Base-by-base conservation (phyloP, 2,888 invertebrate genomes). In the Orgyia antiqua region DNA sequence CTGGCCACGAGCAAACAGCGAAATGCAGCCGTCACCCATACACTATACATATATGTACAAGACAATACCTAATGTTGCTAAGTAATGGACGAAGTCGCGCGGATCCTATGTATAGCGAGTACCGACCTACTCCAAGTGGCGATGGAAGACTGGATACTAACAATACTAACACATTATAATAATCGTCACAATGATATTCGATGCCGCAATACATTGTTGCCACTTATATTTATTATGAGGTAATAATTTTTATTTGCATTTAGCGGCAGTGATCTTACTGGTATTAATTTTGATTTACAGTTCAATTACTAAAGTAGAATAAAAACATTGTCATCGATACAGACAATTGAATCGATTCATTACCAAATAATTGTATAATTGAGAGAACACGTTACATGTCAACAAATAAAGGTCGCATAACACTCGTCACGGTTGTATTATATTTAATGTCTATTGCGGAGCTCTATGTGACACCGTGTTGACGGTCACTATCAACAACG, bases 141-240 rank as follows among this genome's bases (percentile, higher is more conserved):
- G 67, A 60, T 74, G 78, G 77, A 77, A 78, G 77, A 78, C 77
- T 69, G 68, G 60, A 59, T 68, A n/a, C n/a, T 59, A 57, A 54
- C 51, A 52, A n/a, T 51, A 48, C 47, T 32, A 47, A 39, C 39
- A n/a, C n/a, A 43, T 49, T 48, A 45, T 45, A n/a, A 47, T 33
- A 45, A 13, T 33, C 49, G 31, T 45, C 43, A 39, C 36, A 44
- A 39, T 47, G 33, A 45, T 31, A 31, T 34, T 32, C 42, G 33
- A 51, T 42, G 38, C 39, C 35, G 31, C 37, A 25, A 29, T 40
- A 30, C 12, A 24, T 45, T 31, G 45, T 59, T 56, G 65, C 65
- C 66, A 61, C 64, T 56, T 61, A 52, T 44, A 21, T 45, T 45
- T 57, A 53, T 39, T 33, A 48, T 45, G 66, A 67, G 67, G 66